Percentiles rank a stretch among this genome's conserved stretches.
Conservation (phyloP, 2,888 invertebrate species). For the Yponomeuta sedellus region DNA sequence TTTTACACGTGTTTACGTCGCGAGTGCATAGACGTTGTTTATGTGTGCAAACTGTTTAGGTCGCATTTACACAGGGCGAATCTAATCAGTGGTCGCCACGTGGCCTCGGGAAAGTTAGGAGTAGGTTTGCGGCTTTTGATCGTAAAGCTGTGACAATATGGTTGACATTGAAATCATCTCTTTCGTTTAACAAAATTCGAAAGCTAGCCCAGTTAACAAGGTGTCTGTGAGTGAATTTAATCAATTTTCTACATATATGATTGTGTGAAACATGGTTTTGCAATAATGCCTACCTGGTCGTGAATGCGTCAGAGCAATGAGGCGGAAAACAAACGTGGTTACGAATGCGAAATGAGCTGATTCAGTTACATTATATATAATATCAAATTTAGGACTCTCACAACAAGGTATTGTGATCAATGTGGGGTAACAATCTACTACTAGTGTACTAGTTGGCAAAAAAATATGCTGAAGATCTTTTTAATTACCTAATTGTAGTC, state of each 20-base stretch:
- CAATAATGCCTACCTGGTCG: background rate
- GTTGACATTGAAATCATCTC: too few relatives aligned
- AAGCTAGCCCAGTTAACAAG: too few relatives aligned
- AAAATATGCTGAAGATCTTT: too few relatives aligned
- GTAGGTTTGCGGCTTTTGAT: too few relatives aligned
- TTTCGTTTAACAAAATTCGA: too few relatives aligned
- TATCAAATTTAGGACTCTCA: background rate
- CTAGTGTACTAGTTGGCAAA: background rate
- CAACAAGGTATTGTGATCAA: background rate
- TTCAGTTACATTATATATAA: background rate
- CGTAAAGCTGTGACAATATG: too few relatives aligned
- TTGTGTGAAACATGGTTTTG: too few relatives aligned
- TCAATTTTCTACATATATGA: too few relatives aligned
- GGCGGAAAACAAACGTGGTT: background rate
- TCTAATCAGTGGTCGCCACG: background rate
- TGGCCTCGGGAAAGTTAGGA: background rate
- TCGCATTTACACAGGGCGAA: background rate
- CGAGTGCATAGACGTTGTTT: background rate
- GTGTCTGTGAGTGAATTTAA: too few relatives aligned
- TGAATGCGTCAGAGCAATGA: background rate
- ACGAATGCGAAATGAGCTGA: background rate
- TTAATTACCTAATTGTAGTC: too few relatives aligned
- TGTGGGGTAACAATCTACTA: background rate
- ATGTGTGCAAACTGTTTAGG: constrained; percentile 7
- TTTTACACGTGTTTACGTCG: constrained; percentile 12